Base-by-base conservation (phyloP, 2,888 invertebrate genomes). In the Glyphotaelius pellucidus region DNA sequence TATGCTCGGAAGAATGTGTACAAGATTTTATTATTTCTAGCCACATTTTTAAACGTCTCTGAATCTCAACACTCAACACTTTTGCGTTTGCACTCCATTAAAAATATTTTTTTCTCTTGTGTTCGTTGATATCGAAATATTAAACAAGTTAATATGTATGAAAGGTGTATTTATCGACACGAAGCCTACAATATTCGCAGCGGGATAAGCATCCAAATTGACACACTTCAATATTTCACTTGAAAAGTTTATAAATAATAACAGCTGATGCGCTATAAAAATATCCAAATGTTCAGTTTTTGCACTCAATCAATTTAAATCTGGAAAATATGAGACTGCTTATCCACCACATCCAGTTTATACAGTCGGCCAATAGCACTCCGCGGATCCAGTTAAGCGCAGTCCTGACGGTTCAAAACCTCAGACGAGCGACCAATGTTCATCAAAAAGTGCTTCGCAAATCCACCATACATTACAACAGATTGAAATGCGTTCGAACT, bases 241-340 rank as follows among this genome's bases (percentile, higher is more conserved):
- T 85, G n/a, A 35, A 85, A 86, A 86, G 86, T 86, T 86, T 86
- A 30, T 86, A 86, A 86, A 86, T 86, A 67, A 67, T 7, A 38
- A 86, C 86, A 86, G 86, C 42, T 86, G 86, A 86, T 47, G 86
- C 47, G 47, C 88, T 19, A 79, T 88, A 88, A 79, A 88, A 88
- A 88, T 88, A 88, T 79, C 67, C 32, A 32, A 88, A 88, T 79
- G 88, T 79, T 35, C 88, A 25, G 30, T 88, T 88, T 88, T 88
- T 88, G 79, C 88, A 25, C 52, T 88, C 88, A 88, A 88, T 88
- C 88, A 88, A 88, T 88, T 88, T 88, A 88, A 88, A 88, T 88
- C 88, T 79, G 88, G 31, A 88, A 88, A 88, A 79, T 88, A 88
- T 88, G 88, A 88, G 79, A 12, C 79, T 88, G 88, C 79, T 88